Percentiles rank a stretch among this genome's conserved stretches.
phyloP scores from a whole-genome alignment of 1,140 invertebrate species.

The Halesus radiatus region DNA sequence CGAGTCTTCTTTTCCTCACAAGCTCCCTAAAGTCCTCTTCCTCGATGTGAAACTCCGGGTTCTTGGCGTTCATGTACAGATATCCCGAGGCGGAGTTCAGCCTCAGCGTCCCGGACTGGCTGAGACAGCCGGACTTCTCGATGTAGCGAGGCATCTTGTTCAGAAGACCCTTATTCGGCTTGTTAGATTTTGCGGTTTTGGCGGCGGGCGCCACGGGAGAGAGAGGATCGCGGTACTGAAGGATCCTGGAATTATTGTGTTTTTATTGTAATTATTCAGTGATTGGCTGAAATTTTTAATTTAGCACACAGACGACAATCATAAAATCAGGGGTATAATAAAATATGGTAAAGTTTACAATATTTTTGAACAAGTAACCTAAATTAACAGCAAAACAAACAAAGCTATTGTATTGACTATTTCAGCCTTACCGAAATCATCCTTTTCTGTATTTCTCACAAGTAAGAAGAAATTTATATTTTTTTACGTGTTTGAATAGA shows the following conservation, averaged over 20 bases:
- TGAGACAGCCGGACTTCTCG: conserved; percentile 64
- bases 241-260: conserved; percentile 14
- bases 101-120: conserved; percentile 64
- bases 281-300: too few species aligned
- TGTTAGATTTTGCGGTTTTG: conserved; percentile 62
- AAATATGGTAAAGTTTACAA: too few species aligned
- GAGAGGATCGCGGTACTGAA: conserved; percentile 64
- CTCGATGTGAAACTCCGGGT: conserved; percentile 67
- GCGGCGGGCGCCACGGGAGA: conserved; percentile 64
- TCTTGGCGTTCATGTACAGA: conserved; percentile 68
- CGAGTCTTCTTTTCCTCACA: conserved; percentile 65
- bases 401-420: too few species aligned
- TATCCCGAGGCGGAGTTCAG: conserved; percentile 69
- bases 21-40: conserved; percentile 67
- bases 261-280: too few species aligned
- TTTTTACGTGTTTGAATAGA: too few species aligned
- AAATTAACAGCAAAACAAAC: too few species aligned
- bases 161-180: conserved; percentile 50
- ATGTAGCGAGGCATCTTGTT: conserved; percentile 65
- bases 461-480: too few species aligned
- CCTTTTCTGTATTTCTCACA: too few species aligned
- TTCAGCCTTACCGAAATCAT: too few species aligned
- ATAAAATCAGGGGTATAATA: too few species aligned
- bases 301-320: too few species aligned
- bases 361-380: too few species aligned